A percentile compares a stretch with the other conserved stretches of the same genome.
Conservation (phyloP, 2,888 invertebrate species). For the Nasonia oneida region DNA sequence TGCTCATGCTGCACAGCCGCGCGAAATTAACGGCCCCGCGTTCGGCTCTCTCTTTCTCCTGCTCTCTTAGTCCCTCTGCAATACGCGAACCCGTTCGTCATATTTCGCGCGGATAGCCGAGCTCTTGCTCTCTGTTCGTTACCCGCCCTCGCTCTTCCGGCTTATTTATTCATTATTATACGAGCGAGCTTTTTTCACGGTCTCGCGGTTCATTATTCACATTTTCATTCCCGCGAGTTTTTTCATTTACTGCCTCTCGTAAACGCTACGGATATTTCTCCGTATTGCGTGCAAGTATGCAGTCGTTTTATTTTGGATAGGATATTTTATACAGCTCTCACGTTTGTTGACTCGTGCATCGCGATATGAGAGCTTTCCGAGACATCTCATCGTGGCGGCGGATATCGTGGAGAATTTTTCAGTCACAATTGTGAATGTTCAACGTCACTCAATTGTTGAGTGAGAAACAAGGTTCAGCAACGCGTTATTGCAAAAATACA, state of each 20-base stretch:
- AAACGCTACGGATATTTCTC: slow-evolving; percentile 30
- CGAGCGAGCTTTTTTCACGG: slow-evolving; percentile 20
- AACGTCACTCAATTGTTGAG: too few relatives aligned
- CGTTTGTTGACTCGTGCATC: background rate
- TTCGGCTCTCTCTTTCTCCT: slow-evolving; percentile 15
- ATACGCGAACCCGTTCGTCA: slow-evolving; percentile 39
- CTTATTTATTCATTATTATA: slow-evolving; percentile 44
- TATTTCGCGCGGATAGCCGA: slow-evolving; percentile 29
- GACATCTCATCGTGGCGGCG: too few relatives aligned
- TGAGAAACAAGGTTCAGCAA: too few relatives aligned
- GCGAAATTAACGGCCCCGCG: slow-evolving; percentile 63
- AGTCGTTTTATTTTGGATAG: background rate
- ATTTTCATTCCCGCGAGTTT: slow-evolving; percentile 21
- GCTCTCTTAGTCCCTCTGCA: too few relatives aligned
- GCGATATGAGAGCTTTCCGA: too few relatives aligned
- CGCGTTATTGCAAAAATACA: background rate
- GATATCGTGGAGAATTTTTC: too few relatives aligned
- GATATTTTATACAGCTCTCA: background rate
- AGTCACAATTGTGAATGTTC: too few relatives aligned
- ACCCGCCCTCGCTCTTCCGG: slow-evolving; percentile 38
- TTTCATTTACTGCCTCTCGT: slow-evolving; percentile 53
- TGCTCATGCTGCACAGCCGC: slow-evolving; percentile 59
- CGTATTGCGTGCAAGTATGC: background rate
- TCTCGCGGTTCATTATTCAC: slow-evolving; percentile 39
- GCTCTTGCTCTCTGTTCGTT: slow-evolving; percentile 35